Conservation (phyloP, 2,888 invertebrate genomes). For the Rhimphoctona megacephalus region DNA sequence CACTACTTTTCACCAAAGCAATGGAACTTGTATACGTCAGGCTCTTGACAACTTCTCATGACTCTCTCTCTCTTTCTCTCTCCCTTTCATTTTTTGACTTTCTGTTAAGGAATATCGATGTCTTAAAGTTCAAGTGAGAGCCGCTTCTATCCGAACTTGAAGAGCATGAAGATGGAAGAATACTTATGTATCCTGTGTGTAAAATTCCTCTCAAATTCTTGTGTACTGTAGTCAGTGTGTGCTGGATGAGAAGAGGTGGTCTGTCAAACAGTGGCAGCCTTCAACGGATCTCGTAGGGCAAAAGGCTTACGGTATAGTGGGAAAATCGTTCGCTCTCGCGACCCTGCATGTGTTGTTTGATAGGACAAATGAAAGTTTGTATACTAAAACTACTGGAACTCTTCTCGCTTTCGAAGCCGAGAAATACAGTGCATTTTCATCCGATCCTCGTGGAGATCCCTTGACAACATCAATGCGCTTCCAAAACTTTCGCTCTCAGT, state of each 20-base stretch:
- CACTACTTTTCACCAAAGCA: not conserved
- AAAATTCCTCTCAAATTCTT: constrained; percentile 26
- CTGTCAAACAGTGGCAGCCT: not conserved
- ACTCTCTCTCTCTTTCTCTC: not conserved
- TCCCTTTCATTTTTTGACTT: not conserved
- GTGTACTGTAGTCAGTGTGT: not conserved
- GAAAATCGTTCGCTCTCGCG: constrained; percentile 32
- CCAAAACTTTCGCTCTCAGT: constrained; percentile 17
- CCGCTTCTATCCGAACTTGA: not conserved
- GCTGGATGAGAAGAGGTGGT: not conserved
- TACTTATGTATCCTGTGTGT: not conserved
- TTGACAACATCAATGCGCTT: constrained; percentile 29
- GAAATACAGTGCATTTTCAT: constrained; percentile 53
- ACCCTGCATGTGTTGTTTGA: constrained; percentile 8
- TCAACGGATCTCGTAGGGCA: constrained; percentile 3
- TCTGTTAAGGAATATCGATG: constrained; percentile 43
- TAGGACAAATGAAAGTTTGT: constrained; percentile 48
- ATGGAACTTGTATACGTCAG: constrained; percentile 15
- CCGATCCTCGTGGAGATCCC: constrained; percentile 39
- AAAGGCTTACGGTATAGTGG: constrained; percentile 23
- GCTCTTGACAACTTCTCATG: constrained; percentile 28
- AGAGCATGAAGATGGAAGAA: constrained; percentile 2
- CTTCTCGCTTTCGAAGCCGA: constrained; percentile 21
- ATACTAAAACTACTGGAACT: constrained; percentile 27
- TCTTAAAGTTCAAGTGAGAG: constrained; percentile 31